Evolutionary conservation across 2,888 invertebrate species (phyloP), one percentile per base, ranked within the genome.

Genomic region (Oscheius onirici): DNA sequence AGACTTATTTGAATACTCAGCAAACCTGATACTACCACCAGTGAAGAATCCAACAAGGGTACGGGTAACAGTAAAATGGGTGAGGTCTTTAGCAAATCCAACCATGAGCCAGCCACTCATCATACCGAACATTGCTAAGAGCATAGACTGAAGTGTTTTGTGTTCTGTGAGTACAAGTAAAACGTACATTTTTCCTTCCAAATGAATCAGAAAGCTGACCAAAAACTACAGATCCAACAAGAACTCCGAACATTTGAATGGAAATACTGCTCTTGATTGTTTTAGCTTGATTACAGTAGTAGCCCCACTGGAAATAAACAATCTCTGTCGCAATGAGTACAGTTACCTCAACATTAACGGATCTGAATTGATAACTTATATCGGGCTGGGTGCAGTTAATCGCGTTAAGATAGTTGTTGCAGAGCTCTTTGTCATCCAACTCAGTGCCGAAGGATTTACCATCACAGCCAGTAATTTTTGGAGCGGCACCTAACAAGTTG

Each of bases 181-280:
- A 17, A 15, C 43, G 44, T 22, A 70, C 70, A 17, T 41, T 63
- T 52, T 63, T 70, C 13, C 85, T 69, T 40, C 85, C 85, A 54
- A 78, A 85, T 10, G 72, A 74, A 60, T 85, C 85, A 28, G 78
- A 78, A 8, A 83, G 55, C 40, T 85, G 85, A n/a, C 85, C 85
- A 60, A 84, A 85, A 26, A 81, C 71, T 3, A 83, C 76, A 0
- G 83, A 78, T 17, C 85, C 85, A 8, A 78, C 24, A 10, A 84
- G 73, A 1, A 84, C 84, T 2, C 84, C 85, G 1, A 81, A n/a
- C 83, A 85, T 83, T 76, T 84, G 83, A 34, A 80, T 65, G 13
- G 82, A 80, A n/a, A 83, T 82, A 40, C 77, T 74, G 63, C 75
- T 77, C 69, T 81, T 83, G 44, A 80, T 80, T 43, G 41, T 61